These are phyloP conservation scores for Clarias batrachus DNA, from an alignment of 2,113 vertebrate species.

Conservation along the genomic window DNA sequence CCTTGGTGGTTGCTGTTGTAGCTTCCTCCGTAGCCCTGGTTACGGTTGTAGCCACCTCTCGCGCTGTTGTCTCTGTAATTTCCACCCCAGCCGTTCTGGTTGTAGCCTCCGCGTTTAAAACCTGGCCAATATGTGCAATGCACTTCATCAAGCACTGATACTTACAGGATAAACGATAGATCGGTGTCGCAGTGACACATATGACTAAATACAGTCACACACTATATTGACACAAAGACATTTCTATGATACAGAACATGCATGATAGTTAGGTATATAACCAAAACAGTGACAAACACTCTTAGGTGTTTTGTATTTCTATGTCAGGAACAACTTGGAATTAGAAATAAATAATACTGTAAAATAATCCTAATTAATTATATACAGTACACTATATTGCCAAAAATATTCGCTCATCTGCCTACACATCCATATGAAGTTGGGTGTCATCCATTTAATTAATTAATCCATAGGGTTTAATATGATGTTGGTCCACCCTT, in stretches of 20 bases:
- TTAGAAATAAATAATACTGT: neutral
- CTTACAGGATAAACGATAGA: neutral
- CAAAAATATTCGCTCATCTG: no score
- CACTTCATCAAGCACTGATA: constrained; percentile 62
- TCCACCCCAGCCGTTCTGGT: constrained; percentile 83
- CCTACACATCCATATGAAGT: no score
- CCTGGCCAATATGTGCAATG: constrained; percentile 55
- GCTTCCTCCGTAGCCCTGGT: constrained; percentile 69
- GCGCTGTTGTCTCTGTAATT: constrained; percentile 77
- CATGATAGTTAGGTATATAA: neutral
- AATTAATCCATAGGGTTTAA: no score
- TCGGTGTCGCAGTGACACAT: neutral
- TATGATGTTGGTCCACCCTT: no score
- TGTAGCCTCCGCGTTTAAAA: constrained; percentile 77
- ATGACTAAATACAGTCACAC: neutral
- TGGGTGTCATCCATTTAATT: no score
- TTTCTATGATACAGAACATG: neutral
- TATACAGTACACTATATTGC: no score
- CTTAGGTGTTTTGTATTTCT: no score
- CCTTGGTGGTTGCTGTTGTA: constrained; percentile 70
- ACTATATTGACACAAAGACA: neutral
- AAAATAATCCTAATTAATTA: no score
- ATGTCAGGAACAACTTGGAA: neutral
- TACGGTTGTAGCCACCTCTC: constrained; percentile 76
- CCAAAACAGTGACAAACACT: no score